Evolutionary conservation across 2,888 invertebrate genomes (phyloP).

Genomic region (Pseudococcus jackbeardsleyi): DNA sequence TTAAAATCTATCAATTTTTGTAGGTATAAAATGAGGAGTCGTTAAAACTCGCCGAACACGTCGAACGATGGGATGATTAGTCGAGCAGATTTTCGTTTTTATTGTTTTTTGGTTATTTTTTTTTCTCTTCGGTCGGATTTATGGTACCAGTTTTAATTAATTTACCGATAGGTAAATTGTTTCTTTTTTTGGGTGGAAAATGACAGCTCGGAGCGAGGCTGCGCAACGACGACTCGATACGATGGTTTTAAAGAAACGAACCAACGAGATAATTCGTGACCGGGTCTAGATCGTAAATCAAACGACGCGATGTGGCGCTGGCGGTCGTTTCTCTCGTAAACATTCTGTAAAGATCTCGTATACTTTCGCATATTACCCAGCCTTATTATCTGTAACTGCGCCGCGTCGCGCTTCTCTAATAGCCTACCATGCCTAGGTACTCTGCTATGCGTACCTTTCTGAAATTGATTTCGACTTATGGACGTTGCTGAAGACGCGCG

Average conservation of each 20-base stretch:
- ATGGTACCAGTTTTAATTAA: conserved; percentile 22
- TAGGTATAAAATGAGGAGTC: background rate
- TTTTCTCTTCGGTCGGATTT: background rate
- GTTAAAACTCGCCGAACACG: background rate
- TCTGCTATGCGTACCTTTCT: background rate
- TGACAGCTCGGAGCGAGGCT: conserved; percentile 4
- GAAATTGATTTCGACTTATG: conserved; percentile 29
- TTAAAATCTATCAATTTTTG: conserved; percentile 7
- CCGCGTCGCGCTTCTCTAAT: background rate
- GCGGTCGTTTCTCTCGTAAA: conserved; percentile 20
- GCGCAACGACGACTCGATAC: background rate
- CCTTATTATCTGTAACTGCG: background rate
- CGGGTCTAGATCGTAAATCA: conserved; percentile 26
- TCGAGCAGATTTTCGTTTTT: background rate
- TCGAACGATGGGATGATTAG: background rate
- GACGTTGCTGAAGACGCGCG: background rate
- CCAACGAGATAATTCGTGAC: conserved; percentile 18
- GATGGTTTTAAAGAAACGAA: background rate
- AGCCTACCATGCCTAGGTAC: background rate
- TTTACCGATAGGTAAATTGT: conserved; percentile 17
- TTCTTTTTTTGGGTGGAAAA: background rate
- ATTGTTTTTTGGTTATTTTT: background rate
- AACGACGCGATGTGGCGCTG: background rate
- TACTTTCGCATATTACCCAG: conserved; percentile 12
- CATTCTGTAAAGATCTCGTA: background rate